Evolutionary conservation across 2,113 vertebrate species (phyloP), one percentile per base, ranked within the genome.

Genomic region (Orcinus orca): DNA sequence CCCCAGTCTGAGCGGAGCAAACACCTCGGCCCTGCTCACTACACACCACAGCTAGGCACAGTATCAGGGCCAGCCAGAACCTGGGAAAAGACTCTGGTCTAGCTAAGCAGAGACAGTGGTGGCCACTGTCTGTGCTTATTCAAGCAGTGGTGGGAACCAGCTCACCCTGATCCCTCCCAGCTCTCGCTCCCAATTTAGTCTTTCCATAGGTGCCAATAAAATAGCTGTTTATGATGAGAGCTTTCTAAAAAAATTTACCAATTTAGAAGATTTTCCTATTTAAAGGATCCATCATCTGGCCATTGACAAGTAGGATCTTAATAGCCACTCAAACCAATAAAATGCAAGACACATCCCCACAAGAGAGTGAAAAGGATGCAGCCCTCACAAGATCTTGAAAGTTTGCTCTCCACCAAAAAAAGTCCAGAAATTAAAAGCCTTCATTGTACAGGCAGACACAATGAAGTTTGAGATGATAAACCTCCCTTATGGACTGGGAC

Each of bases 331-430:
- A 77, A 50, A 77, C 44, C 29, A 65, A 44, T n/a, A 55, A n/a
- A 6, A 79, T 55, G 76, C 10, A 53, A n/a, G 50, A n/a, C 20
- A 3, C 1, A 23, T 55, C 47, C 50, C 31, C 20, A 55, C 33
- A 18, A 23, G 10, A 55, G 18, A 79, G 20, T 23, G 50, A 11
- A 79, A 53, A n/a, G 3, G 31, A 55, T 79, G 31, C 21, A 79
- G 47, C 23, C 25, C 12, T 79, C 31, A n/a, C 50, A 79, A 79
- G 76, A 79, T 79, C 20, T 53, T 55, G 47, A n/a, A 79, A n/a
- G 6, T 55, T 3, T 53, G 31, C 6, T 13, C 18, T 18, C 47
- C 2, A 0, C 2, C 18, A 29, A n/a, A 55, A 55, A 41, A 1
- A 76, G 26, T 23, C 12, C 47, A n/a, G 76, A 79, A 53, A 79